These are phyloP conservation scores for Melipona bicolor DNA, from an alignment of 2,888 invertebrate species.

Conservation along the genomic window DNA sequence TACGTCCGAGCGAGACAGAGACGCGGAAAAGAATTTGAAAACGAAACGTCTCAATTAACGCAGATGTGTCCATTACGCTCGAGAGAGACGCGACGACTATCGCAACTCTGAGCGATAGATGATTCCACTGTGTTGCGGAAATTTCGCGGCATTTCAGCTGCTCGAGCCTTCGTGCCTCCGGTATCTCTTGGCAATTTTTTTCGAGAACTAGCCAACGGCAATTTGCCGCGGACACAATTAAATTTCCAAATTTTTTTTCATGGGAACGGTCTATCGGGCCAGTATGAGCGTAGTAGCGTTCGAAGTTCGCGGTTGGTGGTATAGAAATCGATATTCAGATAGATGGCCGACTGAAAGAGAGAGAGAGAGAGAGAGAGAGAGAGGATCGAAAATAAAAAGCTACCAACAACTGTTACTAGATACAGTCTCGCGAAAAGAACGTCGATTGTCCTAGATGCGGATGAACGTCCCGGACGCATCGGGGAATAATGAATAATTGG, in stretches of 20 bases:
- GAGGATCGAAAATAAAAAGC: conserved; percentile 18
- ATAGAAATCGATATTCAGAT: conserved; percentile 18
- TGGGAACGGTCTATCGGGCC: background rate
- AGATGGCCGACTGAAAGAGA: background rate
- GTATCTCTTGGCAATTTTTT: background rate
- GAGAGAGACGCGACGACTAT: too few relatives aligned
- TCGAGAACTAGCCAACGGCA: background rate
- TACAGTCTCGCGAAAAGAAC: conserved; percentile 16
- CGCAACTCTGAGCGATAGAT: background rate
- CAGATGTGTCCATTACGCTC: background rate
- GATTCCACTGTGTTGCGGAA: background rate
- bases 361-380: background rate
- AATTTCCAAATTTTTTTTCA: background rate
- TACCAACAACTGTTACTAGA: conserved; percentile 8
- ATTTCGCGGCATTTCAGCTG: background rate
- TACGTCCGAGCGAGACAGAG: background rate
- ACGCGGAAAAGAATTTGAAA: background rate
- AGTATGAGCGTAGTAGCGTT: background rate
- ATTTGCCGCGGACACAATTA: background rate
- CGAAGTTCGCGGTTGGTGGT: background rate
- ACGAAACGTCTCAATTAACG: background rate
- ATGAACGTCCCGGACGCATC: conserved; percentile 23
- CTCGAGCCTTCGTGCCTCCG: fast-evolving
- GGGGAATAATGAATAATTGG: conserved; percentile 53
- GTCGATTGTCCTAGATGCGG: conserved; percentile 33